These are phyloP conservation scores for Chrysolina haemoptera DNA, from an alignment of 2,888 invertebrate genomes.

Conservation along the genomic window DNA sequence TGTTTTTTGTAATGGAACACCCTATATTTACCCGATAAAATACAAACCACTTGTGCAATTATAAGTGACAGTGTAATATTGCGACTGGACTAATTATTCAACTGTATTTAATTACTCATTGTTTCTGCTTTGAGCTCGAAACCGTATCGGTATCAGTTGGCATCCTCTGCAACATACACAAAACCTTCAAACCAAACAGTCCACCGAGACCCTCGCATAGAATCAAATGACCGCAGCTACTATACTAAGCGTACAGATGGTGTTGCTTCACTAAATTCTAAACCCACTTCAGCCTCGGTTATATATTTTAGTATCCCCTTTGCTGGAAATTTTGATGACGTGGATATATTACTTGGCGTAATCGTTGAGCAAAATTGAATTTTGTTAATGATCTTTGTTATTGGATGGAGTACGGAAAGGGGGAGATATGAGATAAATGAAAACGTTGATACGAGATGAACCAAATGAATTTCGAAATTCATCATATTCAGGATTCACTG, in stretches of 20 bases:
- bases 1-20: too few relatives aligned
- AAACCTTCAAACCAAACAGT: neutral
- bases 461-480: too few relatives aligned
- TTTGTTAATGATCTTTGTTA: neutral
- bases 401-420: too few relatives aligned
- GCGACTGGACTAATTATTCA: too few relatives aligned
- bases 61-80: too few relatives aligned
- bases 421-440: too few relatives aligned
- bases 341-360: neutral
- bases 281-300: slow-evolving; percentile 5
- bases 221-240: slow-evolving; percentile 8
- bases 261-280: slow-evolving; percentile 12
- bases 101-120: too few relatives aligned
- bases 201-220: neutral
- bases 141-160: neutral
- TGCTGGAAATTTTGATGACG: slow-evolving; percentile 1
- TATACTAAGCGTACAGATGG: neutral
- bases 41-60: too few relatives aligned
- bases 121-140: too few relatives aligned
- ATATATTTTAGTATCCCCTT: slow-evolving; percentile 8
- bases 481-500: too few relatives aligned
- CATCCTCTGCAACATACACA: neutral
- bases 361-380: neutral
- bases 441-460: too few relatives aligned
- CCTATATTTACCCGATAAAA: too few relatives aligned